Base-by-base conservation (phyloP, 2,888 invertebrate genomes). In the Drosophila cognata region DNA sequence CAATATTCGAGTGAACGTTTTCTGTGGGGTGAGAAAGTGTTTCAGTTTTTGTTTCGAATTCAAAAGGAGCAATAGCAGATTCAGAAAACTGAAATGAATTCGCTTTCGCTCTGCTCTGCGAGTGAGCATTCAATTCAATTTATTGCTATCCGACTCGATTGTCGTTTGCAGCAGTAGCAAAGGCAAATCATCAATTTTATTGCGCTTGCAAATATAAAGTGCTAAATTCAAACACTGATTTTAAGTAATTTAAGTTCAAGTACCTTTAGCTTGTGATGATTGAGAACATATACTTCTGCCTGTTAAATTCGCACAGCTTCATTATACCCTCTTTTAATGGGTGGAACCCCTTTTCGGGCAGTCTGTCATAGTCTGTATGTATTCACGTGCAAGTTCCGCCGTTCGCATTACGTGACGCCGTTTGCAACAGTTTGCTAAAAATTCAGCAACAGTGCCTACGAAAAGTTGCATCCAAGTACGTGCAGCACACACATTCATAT, bases 371-470 rank as follows among this genome's bases (percentile, higher is more conserved):
- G 4, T 16, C 29, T 51, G 25, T 41, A 31, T 36, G 13, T 48
- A 25, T 51, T 11, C 41, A 16, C 71, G 65, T 52, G 53, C 56
- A 52, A 55, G 31, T 43, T 68, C 58, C 64, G 74, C 58, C 64
- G 74, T 73, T 64, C 28, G 43, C 62, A 75, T 69, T 84, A 81
- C 85, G 88, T 85, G 88, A 77, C 74, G 76, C 60, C 60, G 71
- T 77, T 79, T 76, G 78, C 67, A 82, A 65, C 77, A 80, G 65
- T 77, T 74, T 58, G 71, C 58, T 64, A 65, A 69, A 70, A 71
- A 76, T 64, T 60, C 66, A 71, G 53, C 69, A 71, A 77, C 69
- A 74, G 70, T 69, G 62, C 48, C 60, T 67, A 55, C 65, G 59
- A 70, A 71, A 84, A 80, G 67, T 85, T 83, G 63, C 52, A 13